These are phyloP conservation scores for Sminthurides aquaticus DNA, from an alignment of 2,888 invertebrate genomes.

Conservation along the genomic window DNA sequence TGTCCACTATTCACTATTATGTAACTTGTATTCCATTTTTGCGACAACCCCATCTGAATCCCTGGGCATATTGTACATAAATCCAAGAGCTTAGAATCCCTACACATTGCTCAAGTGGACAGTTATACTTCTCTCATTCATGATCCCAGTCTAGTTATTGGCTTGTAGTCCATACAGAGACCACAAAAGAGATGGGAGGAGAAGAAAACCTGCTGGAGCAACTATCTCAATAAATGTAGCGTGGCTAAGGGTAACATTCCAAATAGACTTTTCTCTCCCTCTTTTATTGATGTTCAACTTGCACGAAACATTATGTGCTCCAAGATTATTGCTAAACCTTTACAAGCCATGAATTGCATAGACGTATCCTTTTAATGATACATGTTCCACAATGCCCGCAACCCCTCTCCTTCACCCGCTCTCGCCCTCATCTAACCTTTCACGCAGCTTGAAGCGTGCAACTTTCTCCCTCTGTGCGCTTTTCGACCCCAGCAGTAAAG, in stretches of 20 bases:
- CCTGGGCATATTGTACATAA: too few species aligned
- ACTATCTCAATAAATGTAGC: not conserved
- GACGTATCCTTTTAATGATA: not conserved
- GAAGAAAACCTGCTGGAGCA: not conserved
- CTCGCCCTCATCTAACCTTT: not conserved
- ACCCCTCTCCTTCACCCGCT: not conserved
- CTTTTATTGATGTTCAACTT: constrained; percentile 19
- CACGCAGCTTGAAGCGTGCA: not conserved
- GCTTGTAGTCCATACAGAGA: too few species aligned
- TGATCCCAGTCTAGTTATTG: not conserved
- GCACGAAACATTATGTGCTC: constrained; percentile 19
- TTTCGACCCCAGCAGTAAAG: too few species aligned
- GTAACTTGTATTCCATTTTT: too few species aligned
- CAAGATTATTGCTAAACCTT: not conserved
- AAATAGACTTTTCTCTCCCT: constrained; percentile 4
- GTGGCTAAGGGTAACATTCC: not conserved
- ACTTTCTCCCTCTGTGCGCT: not conserved
- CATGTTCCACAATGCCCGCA: not conserved
- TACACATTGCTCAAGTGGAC: too few species aligned
- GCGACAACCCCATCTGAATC: too few species aligned
- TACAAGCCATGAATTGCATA: not conserved
- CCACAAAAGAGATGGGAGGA: not conserved
- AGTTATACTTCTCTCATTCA: not conserved
- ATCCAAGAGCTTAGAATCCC: too few species aligned
- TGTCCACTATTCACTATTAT: too few species aligned